Base-by-base conservation (phyloP, 2,888 invertebrate genomes). In the Hyposoter dolosus region DNA sequence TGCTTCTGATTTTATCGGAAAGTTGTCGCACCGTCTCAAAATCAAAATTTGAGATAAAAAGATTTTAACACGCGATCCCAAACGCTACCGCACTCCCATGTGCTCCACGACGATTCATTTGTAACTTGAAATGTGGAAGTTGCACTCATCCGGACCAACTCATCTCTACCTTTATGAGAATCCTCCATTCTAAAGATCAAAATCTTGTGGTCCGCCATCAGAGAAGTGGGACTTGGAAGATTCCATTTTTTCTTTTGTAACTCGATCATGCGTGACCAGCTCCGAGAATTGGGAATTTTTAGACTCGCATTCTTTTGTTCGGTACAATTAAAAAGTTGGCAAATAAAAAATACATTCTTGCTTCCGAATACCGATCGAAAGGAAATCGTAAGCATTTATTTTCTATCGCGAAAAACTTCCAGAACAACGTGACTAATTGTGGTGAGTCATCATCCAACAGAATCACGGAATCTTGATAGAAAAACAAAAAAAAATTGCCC, bases 191-290 rank as follows among this genome's bases (percentile, higher is more conserved):
- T 28, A 47, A 47, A 69, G 69, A 65, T 65, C 45, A 35, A 79
- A 71, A 47, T 69, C 45, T 71, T 19, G 65, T 19, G 40, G 40
- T 71, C 45, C 66, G 40, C 50, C 76, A 40, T 60, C 23, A 45
- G 40, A 66, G 65, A 32, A 53, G 35, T 9, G n/a, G 40, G 66
- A 68, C 74, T 60, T 35, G 60, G 40, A 56, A 68, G 79, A 79
- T 79, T 28, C 40, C 9, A 40, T 60, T 28, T 65, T 56, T 77
- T 47, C 74, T 60, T 83, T 79, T 79, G 79, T 74, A 56, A 74
- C 43, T 83, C 79, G 60, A 68, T 79, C 78, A 79, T 78, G 79
- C 78, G 66, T 53, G 83, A 78, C 65, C 43, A 74, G 50, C 74
- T 74, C 28, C 50, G 56, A 72, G 28, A 53, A 65, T 56, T 68